Evolutionary conservation across 2,113 vertebrate species (phyloP).

Genomic region (Antigone vipio): DNA sequence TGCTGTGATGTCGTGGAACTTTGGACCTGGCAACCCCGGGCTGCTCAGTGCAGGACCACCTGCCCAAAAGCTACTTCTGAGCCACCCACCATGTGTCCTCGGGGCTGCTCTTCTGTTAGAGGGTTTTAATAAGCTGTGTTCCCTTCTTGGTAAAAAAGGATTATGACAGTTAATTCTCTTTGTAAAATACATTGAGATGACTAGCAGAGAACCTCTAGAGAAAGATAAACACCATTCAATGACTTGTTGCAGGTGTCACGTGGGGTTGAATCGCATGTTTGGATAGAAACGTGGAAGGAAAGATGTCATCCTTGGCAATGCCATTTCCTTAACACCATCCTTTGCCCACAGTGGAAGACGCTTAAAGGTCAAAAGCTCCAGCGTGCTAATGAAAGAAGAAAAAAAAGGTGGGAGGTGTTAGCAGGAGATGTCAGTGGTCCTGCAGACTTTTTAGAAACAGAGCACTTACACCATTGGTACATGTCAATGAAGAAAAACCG

Average conservation of each 20-base stretch:
- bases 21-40: background rate
- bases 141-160: background rate
- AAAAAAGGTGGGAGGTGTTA: background rate
- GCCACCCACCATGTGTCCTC: background rate
- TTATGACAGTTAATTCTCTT: background rate
- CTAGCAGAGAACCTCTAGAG: background rate
- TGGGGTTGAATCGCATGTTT: background rate
- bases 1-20: background rate
- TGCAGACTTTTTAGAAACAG: background rate
- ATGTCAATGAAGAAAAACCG: background rate
- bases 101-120: background rate
- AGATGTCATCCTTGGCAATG: background rate
- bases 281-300: fast-evolving
- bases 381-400: background rate
- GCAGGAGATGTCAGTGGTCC: background rate
- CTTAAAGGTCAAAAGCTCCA: background rate
- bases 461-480: background rate
- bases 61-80: background rate
- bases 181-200: background rate
- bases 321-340: fast-evolving
- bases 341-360: background rate
- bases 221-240: fast-evolving
- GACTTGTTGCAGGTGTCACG: background rate
- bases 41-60: background rate
- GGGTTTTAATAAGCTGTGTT: background rate